Evolutionary conservation across 1,140 invertebrate genomes (phyloP).

Genomic region (Oreohelix idahoensis): DNA sequence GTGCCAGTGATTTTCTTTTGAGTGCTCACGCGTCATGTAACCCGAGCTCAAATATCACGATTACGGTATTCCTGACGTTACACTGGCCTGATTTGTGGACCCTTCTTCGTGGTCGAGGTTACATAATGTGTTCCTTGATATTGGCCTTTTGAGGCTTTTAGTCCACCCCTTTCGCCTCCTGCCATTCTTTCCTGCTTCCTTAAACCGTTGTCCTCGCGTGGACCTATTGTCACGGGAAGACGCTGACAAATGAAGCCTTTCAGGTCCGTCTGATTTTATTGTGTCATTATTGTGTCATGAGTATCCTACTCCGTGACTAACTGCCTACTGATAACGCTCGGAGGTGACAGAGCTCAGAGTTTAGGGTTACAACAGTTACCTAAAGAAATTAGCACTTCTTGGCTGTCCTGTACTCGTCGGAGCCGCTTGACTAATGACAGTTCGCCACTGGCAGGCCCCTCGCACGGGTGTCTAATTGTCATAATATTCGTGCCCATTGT

Average conservation of each 20-base stretch:
- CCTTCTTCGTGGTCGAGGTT: neutral
- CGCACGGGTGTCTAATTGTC: conserved; percentile 7
- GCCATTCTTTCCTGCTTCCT: neutral
- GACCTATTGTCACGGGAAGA: neutral
- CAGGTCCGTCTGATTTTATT: neutral
- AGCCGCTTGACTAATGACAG: conserved; percentile 18
- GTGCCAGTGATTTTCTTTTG: neutral
- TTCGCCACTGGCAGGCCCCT: neutral
- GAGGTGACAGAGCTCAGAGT: neutral
- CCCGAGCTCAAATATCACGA: neutral
- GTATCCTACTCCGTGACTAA: conserved; percentile 27
- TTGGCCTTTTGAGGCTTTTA: conserved; percentile 5
- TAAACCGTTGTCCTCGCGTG: neutral
- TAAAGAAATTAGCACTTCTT: neutral
- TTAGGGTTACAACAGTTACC: conserved; percentile 14
- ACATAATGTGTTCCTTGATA: conserved; percentile 26
- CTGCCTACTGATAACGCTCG: conserved; percentile 1
- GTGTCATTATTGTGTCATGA: neutral
- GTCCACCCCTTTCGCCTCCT: neutral
- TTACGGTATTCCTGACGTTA: neutral
- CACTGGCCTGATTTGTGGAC: neutral
- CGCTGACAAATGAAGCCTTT: conserved; percentile 18
- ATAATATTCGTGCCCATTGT: conserved; percentile 17
- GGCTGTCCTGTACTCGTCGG: neutral
- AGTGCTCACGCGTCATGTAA: conserved; percentile 18